Evolutionary conservation across 2,888 invertebrate species (phyloP), one percentile per base, ranked within the genome.

Genomic region (Troglohyphantes excavatus): DNA sequence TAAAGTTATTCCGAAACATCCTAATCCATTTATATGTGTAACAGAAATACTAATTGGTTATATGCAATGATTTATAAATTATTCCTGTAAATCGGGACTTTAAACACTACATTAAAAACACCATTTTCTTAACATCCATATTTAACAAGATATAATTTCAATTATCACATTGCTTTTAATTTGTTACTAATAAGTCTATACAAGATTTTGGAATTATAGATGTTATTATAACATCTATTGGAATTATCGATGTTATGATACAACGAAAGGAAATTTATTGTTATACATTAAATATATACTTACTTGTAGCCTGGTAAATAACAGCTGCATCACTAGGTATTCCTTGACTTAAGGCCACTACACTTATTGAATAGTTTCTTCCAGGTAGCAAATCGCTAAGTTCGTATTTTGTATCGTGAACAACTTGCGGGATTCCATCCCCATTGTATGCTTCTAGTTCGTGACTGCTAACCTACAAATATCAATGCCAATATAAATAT

Each of bases 291-390:
- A 59, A 59, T 29, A 29, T 19, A 19, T 33, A 92, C 93, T 93
- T 92, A 94, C 94, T 95, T 27, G 98, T 98, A 3, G 96, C 96
- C 92, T 96, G 96, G 93, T 95, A 96, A 78, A 96, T 94, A 73
- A 95, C 94, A 23, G 95, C 95, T 93, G 96, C 96, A 93, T 96
- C 96, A 7, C 97, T 96, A 93, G 96, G 96, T 93, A 97, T 95
- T 93, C 96, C 96, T 93, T 96, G 97, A 70, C 97, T 97, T 79
- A 97, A 95, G 0, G 98, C 97, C 93, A 96, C 95, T 29, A 98
- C 96, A 23, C 96, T 95, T 92, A 98, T 95, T 7, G 97, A 96
- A 94, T 98, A 98, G 94, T 98, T 98, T 85, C 98, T 95, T 13
- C 98, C 98, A 0, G 98, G 97, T 91, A 97, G 94, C 81, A 98